Percentiles rank a stretch among this genome's conserved stretches.
Evolutionary conservation across 1,140 invertebrate species (phyloP).

Genomic region (Agrilus planipennis): DNA sequence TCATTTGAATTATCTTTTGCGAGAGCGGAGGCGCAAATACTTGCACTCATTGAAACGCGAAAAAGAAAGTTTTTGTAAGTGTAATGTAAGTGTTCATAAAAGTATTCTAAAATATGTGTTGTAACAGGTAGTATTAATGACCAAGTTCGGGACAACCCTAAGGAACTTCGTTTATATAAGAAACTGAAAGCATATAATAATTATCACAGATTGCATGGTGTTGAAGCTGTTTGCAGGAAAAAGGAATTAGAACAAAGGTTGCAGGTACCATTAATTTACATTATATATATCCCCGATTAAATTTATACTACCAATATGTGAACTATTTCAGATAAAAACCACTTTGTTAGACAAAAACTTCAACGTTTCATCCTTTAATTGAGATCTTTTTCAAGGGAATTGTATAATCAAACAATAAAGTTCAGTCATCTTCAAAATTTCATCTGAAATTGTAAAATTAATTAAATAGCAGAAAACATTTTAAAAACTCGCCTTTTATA

Average conservation of each 20-base stretch:
- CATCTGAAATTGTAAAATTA: no score
- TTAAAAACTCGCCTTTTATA: no score
- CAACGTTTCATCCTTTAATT: no score
- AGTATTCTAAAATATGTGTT: neutral
- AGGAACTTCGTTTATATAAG: slow-evolving; percentile 62
- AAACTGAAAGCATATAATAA: slow-evolving; percentile 69
- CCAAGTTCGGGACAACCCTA: slow-evolving; percentile 51
- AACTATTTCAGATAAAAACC: no score
- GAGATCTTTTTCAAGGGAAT: slow-evolving; percentile 1
- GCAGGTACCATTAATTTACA: slow-evolving; percentile 42
- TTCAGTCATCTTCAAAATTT: no score
- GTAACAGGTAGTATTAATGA: slow-evolving; percentile 58
- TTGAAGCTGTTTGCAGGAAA: slow-evolving; percentile 69
- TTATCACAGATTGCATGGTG: slow-evolving; percentile 63
- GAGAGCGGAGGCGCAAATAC: slow-evolving; percentile 62
- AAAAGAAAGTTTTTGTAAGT: slow-evolving; percentile 68
- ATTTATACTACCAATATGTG: no score
- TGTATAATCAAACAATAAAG: no score
- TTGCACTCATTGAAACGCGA: slow-evolving; percentile 60
- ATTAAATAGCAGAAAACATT: no score
- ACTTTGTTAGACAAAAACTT: no score
- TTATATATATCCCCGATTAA: no score
- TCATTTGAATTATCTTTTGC: slow-evolving; percentile 57
- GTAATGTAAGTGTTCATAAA: neutral
- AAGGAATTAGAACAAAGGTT: slow-evolving; percentile 65